Percentiles rank a stretch among this genome's conserved stretches.
phyloP scores from a whole-genome alignment of 2,797 vertebrate species.

The Mionectes olivaceus region DNA sequence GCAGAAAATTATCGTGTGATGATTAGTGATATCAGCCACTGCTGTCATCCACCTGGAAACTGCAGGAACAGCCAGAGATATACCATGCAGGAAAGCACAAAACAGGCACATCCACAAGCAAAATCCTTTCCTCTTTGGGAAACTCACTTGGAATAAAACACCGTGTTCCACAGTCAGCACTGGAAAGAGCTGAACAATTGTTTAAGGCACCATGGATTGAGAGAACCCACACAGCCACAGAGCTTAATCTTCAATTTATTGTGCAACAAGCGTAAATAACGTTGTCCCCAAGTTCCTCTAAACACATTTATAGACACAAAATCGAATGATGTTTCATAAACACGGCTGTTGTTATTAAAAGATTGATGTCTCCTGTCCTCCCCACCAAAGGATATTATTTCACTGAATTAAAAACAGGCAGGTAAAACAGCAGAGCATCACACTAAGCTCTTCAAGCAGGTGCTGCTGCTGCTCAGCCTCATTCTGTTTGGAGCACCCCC shows the following conservation, averaged over 20 bases:
- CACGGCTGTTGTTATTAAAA: neutral
- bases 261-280: neutral
- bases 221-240: neutral
- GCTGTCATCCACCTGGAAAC: neutral
- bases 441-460: neutral
- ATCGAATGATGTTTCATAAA: neutral
- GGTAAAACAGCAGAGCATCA: neutral
- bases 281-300: neutral
- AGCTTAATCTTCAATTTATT: slow-evolving; percentile 51
- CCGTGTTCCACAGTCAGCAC: accelerated
- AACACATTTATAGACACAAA: neutral
- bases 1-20: accelerated
- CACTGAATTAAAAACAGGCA: neutral
- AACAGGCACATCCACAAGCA: neutral
- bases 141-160: neutral
- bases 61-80: neutral
- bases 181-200: neutral
- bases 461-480: neutral
- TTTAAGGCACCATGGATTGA: neutral
- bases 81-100: accelerated
- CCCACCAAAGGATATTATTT: neutral
- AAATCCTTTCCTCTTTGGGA: accelerated
- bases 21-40: accelerated
- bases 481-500: neutral
- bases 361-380: neutral